Evolutionary conservation across 92 coral and sea anemone species (phyloP).

Genomic region (Palythoa grandis): DNA sequence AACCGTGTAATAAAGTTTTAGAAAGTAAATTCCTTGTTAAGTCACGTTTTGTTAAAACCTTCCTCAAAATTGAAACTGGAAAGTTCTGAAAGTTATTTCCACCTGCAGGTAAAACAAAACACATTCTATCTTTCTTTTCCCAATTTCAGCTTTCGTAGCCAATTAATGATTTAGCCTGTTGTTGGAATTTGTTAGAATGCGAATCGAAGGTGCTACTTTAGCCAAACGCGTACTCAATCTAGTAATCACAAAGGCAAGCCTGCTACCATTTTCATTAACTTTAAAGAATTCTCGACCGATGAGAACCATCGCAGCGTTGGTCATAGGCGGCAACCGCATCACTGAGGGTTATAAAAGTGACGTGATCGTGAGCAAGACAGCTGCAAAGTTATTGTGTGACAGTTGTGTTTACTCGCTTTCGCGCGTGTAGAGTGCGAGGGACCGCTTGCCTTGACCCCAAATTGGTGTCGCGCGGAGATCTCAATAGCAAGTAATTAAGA

Average conservation of each 20-base stretch:
- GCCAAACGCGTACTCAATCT: too few relatives aligned
- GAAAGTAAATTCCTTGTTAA: neutral
- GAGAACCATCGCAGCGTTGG: neutral
- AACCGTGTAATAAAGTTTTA: neutral
- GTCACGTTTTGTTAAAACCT: neutral
- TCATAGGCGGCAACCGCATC: neutral
- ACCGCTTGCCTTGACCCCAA: conserved; percentile 23
- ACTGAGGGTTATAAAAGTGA: neutral
- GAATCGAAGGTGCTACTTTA: too few relatives aligned
- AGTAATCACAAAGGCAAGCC: too few relatives aligned
- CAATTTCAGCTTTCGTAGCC: too few relatives aligned
- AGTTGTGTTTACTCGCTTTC: neutral
- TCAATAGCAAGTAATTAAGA: conserved; percentile 7
- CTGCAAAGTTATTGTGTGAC: neutral
- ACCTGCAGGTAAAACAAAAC: neutral
- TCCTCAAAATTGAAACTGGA: neutral
- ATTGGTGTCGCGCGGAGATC: neutral
- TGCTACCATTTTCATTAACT: neutral
- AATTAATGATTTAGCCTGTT: too few relatives aligned
- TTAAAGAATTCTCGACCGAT: neutral
- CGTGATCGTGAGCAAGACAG: conserved; percentile 8
- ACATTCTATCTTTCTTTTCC: neutral
- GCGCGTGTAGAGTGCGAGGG: conserved; percentile 16
- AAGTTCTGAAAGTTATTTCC: neutral
- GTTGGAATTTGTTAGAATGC: too few relatives aligned